Percentiles rank a stretch among this genome's conserved stretches.
Conservation (phyloP, 2,888 invertebrate genomes). For the Tupiocoris notatus region DNA sequence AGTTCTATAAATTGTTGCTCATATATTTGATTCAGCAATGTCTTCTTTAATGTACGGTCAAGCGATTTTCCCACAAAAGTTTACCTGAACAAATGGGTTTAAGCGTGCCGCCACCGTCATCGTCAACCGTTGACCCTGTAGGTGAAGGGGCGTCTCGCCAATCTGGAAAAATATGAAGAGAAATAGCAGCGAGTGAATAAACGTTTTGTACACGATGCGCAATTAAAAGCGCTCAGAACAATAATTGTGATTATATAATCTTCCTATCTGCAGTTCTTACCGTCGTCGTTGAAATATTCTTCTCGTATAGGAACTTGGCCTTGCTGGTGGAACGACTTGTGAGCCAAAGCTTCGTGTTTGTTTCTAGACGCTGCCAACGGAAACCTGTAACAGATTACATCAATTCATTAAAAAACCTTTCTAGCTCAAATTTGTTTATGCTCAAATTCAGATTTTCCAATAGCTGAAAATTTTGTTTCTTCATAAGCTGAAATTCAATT, state of each 20-base stretch:
- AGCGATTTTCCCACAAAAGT: no score
- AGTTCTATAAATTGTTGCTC: no score
- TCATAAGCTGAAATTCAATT: no score
- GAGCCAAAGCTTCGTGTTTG: constrained; percentile 44
- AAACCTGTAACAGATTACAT: constrained; percentile 37
- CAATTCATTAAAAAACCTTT: not conserved
- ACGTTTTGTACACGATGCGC: no score
- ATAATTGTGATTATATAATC: no score
- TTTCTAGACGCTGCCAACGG: constrained; percentile 40
- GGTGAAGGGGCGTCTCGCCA: constrained; percentile 46
- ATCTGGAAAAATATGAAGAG: no score
- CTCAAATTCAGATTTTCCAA: no score
- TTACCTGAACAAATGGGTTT: constrained; percentile 42
- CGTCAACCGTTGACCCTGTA: constrained; percentile 29
- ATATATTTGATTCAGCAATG: no score
- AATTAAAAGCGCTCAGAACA: not conserved
- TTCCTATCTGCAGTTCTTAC: no score
- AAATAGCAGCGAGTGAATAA: no score
- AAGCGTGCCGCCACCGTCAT: constrained; percentile 15
- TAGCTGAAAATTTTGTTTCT: no score
- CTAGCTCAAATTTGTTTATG: not conserved
- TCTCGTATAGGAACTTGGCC: constrained; percentile 17
- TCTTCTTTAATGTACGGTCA: no score
- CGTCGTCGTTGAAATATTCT: constrained; percentile 40
- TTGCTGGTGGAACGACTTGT: constrained; percentile 32